Conservation (phyloP, 2,797 vertebrate genomes). For the Mus caroli region DNA sequence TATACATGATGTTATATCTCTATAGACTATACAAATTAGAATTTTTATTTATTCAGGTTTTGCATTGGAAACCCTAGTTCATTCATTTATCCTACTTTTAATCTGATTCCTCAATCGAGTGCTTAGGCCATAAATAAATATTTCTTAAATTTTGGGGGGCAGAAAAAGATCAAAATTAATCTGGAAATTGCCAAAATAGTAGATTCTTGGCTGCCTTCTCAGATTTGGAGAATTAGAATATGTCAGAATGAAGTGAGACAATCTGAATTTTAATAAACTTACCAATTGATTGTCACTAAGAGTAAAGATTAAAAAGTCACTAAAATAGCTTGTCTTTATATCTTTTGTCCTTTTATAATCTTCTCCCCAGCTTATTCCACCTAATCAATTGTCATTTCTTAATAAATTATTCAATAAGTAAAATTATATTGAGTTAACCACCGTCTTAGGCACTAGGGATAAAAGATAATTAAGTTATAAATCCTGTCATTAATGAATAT, state of each 20-base stretch:
- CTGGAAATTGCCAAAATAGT: conserved; percentile 21
- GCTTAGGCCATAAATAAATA: conserved; percentile 14
- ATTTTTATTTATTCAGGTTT: neutral
- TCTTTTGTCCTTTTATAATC: neutral
- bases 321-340: neutral
- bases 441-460: conserved; percentile 11
- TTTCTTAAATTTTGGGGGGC: neutral
- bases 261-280: conserved; percentile 51
- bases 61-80: neutral
- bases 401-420: conserved; percentile 42
- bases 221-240: conserved; percentile 4
- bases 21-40: neutral
- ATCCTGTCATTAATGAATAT: conserved; percentile 7
- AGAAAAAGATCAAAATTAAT: conserved; percentile 8
- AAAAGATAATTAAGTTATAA: conserved; percentile 63
- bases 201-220: neutral
- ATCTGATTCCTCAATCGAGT: neutral
- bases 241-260: neutral
- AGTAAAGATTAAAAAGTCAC: conserved; percentile 37
- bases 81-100: neutral
- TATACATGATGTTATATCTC: neutral
- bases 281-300: neutral
- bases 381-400: neutral
- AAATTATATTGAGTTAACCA: conserved; percentile 57
- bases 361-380: neutral